Percentiles rank a stretch among this genome's conserved stretches.
These are phyloP conservation scores for Acanthosepion lycidas DNA, from an alignment of 2,888 invertebrate species.

Conservation along the genomic window DNA sequence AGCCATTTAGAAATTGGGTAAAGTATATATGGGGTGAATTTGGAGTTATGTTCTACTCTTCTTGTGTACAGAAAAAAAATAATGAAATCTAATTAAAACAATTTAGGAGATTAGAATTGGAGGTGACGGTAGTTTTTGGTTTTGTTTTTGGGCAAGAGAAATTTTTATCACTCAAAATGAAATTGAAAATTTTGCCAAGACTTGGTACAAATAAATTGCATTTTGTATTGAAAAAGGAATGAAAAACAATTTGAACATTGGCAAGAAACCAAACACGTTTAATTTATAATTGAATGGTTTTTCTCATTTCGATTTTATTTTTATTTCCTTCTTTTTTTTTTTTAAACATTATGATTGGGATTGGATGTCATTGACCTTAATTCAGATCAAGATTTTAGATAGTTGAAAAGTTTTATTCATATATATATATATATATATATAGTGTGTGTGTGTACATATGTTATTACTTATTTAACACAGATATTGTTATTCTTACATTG, in stretches of 20 bases:
- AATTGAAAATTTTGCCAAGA: conserved; percentile 8
- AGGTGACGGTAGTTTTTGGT: background rate
- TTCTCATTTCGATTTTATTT: background rate
- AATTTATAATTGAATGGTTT: background rate
- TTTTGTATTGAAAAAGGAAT: background rate
- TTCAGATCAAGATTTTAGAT: background rate
- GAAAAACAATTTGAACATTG: conserved; percentile 33
- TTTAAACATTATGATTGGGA: background rate
- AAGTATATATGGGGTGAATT: background rate
- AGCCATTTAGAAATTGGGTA: background rate
- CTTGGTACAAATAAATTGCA: background rate
- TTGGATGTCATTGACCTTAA: background rate
- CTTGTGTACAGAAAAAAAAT: background rate
- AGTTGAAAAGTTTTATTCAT: background rate
- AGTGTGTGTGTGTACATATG: background rate
- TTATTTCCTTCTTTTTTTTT: background rate
- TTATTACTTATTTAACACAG: background rate
- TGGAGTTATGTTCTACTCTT: background rate
- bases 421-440: background rate
- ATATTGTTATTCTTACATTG: too few species aligned
- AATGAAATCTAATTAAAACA: background rate
- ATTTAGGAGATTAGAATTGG: background rate
- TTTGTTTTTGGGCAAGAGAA: background rate
- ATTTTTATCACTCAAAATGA: conserved; percentile 1
- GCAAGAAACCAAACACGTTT: background rate